Evolutionary conservation across 2,888 invertebrate genomes (phyloP).

Genomic region (Pollenia angustigena): DNA sequence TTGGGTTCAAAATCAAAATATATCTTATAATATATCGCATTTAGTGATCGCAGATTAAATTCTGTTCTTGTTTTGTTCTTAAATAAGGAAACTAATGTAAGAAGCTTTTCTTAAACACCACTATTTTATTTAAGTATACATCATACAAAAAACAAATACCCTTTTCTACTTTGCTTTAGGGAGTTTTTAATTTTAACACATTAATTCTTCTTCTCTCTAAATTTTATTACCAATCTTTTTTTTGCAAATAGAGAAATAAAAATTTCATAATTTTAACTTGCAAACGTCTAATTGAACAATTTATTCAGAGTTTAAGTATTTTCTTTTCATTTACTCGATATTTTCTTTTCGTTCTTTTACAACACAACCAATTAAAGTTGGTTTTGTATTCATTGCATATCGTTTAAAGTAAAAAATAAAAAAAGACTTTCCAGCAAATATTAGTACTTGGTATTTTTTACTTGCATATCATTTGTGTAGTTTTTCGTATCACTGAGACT

Average conservation of each 20-base stretch:
- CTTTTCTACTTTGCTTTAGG: no score
- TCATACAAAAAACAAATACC: no score
- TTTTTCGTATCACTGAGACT: background rate
- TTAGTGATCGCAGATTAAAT: no score
- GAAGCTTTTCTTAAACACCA: no score
- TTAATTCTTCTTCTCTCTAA: no score
- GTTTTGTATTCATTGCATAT: conserved; percentile 57
- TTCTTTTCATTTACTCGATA: background rate
- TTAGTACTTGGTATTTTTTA: conserved; percentile 28
- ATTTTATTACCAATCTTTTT: no score
- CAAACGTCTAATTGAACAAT: conserved; percentile 6
- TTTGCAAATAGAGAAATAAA: background rate
- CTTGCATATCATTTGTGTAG: conserved; percentile 15
- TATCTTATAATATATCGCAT: no score
- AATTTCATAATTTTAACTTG: background rate
- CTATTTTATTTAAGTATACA: no score
- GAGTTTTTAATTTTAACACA: no score
- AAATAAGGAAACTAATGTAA: no score
- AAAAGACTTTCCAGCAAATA: conserved; percentile 39
- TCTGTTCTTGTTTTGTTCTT: no score
- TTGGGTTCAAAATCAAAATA: no score
- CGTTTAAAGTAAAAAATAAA: conserved; percentile 22
- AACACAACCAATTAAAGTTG: conserved; percentile 33
- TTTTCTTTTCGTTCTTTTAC: background rate
- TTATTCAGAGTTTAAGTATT: conserved; percentile 17